phyloP scores from a whole-genome alignment of 1,140 invertebrate genomes.

The Aphaenogaster ashmeadi region DNA sequence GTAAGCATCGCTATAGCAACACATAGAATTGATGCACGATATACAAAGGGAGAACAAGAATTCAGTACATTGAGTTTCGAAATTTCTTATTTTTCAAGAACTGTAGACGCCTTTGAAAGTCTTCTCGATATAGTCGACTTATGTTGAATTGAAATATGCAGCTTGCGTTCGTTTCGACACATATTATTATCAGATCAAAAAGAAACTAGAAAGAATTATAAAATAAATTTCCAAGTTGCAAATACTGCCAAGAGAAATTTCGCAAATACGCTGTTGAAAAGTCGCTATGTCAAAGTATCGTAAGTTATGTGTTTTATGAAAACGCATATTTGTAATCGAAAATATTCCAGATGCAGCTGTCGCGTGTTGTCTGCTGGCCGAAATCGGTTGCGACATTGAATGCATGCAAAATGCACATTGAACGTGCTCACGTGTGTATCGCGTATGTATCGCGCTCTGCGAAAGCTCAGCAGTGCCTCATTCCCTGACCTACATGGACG shows the following conservation, averaged over 20 bases:
- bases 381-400: slow-evolving; percentile 51
- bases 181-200: neutral
- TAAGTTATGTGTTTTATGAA: neutral
- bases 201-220: neutral
- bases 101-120: neutral
- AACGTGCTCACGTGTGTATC: slow-evolving; percentile 1
- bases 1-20: neutral
- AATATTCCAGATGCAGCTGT: slow-evolving; percentile 12
- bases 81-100: neutral
- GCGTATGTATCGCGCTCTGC: slow-evolving; percentile 6
- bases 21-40: neutral
- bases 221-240: neutral
- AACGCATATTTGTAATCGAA: neutral
- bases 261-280: neutral
- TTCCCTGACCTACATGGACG: slow-evolving; percentile 70
- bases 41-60: neutral
- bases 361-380: neutral
- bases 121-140: neutral
- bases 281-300: neutral
- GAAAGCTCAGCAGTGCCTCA: slow-evolving; percentile 46
- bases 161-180: neutral
- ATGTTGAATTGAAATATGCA: neutral
- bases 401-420: slow-evolving; percentile 23
- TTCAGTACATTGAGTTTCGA: neutral
- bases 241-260: neutral